Conservation (phyloP, 35 echinoderm and acorn worm genomes). For the Ptychodera flava region DNA sequence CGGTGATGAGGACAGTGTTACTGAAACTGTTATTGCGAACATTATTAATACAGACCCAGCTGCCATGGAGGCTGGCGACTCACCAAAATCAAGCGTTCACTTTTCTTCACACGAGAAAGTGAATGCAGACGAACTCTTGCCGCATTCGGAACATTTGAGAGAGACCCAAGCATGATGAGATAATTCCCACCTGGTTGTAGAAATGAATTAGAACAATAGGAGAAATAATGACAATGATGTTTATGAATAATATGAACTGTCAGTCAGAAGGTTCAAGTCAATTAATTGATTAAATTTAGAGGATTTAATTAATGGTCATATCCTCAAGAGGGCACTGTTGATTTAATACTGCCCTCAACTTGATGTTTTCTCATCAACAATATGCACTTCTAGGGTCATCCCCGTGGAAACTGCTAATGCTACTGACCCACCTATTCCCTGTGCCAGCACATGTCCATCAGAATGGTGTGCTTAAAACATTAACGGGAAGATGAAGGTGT, state of each 20-base stretch:
- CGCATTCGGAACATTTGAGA: not conserved
- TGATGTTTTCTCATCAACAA: no score
- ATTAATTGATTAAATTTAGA: no score
- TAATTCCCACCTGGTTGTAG: not conserved
- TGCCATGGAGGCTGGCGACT: not conserved
- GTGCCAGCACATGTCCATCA: no score
- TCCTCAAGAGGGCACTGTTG: no score
- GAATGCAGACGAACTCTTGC: not conserved
- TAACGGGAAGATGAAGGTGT: not conserved
- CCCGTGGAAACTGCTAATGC: not conserved
- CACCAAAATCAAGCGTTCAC: not conserved
- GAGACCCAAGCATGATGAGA: not conserved
- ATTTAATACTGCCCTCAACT: no score
- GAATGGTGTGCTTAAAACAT: no score
- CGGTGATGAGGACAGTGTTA: not conserved
- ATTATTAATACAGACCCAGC: not conserved
- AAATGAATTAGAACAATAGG: not conserved
- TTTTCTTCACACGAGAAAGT: not conserved
- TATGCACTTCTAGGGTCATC: not conserved
- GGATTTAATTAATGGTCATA: no score
- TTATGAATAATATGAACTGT: not conserved
- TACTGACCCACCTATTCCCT: no score
- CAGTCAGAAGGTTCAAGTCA: not conserved
- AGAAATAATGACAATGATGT: not conserved
- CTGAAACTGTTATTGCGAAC: not conserved